Evolutionary conservation across 2,888 invertebrate genomes (phyloP), one percentile per base, ranked within the genome.

Genomic region (Caenorhabditis sp.): DNA sequence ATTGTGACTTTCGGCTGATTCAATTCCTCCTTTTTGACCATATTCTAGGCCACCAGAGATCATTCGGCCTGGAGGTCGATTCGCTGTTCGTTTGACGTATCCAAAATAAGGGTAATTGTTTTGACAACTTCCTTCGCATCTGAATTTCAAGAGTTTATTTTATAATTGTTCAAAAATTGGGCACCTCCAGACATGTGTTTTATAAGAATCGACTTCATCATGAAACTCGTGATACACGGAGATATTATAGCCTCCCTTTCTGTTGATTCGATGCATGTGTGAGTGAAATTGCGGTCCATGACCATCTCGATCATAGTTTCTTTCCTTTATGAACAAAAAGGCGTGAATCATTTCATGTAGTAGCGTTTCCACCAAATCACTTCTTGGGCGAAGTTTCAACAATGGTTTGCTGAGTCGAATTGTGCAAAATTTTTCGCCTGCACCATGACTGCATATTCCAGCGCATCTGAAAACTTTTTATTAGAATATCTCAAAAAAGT

Each of bases 321-420:
- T 92, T 78, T 92, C 91, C 0, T 94, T 93, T 0, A 97, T 92
- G 89, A 97, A 99, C 72, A 97, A 43, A 17, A 43, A 43, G 8
- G 43, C 43, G 21, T 53, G 53, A 14, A 53, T 53, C 53, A 53
- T 53, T 14, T 53, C 53, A 25, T 53, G 53, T 21, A 99, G 90
- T n/a, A 99, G 90, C 0, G 99, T 99, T 90, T 99, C 95, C 0
- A 99, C 92, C 0, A 99, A 90, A 89, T 99, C 96, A 88, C 94
- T 95, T 43, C 99, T 91, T 0, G 97, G 94, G 31, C 99, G 90
- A 3, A 97, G 90, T 88, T 95, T 95, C 0, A 99, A 90, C 23
- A 99, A 89, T 0, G 99, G 97, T 85, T 93, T 92, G 87, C 96
- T 97, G 1, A 99, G 90, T 0, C 93, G 91, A 72, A 96, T 93